Conservation (phyloP, 2,888 invertebrate genomes). For the Hanleya hanleyi region DNA sequence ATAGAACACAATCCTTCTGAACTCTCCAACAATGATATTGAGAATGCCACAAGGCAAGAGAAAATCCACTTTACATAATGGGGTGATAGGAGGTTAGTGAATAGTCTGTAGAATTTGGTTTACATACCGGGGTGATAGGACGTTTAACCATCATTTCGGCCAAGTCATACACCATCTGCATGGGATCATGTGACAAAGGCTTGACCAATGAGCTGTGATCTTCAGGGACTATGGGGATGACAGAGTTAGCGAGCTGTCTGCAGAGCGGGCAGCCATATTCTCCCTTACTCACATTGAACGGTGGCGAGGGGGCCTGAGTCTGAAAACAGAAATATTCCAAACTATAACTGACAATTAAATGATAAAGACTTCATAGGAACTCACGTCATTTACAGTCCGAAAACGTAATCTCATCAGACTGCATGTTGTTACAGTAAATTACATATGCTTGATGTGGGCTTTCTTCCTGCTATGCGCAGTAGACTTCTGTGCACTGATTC, state of each 20-base stretch:
- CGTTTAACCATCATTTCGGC: slow-evolving; percentile 75
- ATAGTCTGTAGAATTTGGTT: too few relatives aligned
- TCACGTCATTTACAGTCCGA: not conserved
- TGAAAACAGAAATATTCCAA: slow-evolving; percentile 25
- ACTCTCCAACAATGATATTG: too few relatives aligned
- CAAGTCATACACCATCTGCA: slow-evolving; percentile 59
- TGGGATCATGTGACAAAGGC: slow-evolving; percentile 51
- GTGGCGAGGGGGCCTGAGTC: slow-evolving; percentile 72
- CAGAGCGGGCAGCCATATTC: slow-evolving; percentile 97
- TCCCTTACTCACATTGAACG: slow-evolving; percentile 69
- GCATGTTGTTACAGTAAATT: too few relatives aligned
- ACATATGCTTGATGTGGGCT: too few relatives aligned
- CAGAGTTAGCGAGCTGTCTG: slow-evolving; percentile 91
- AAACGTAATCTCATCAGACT: too few relatives aligned
- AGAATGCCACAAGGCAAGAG: too few relatives aligned
- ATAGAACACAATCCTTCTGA: too few relatives aligned
- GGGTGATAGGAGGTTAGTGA: too few relatives aligned
- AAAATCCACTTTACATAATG: too few relatives aligned
- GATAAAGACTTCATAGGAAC: not conserved
- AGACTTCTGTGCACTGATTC: too few relatives aligned
- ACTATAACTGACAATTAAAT: not conserved
- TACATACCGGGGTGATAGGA: slow-evolving; percentile 64
- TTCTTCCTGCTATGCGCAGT: too few relatives aligned
- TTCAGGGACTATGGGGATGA: slow-evolving; percentile 79
- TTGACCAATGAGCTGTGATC: slow-evolving; percentile 53